Evolutionary conservation across 1,140 invertebrate genomes (phyloP), one percentile per base, ranked within the genome.

Genomic region (Euwallacea fornicatus): DNA sequence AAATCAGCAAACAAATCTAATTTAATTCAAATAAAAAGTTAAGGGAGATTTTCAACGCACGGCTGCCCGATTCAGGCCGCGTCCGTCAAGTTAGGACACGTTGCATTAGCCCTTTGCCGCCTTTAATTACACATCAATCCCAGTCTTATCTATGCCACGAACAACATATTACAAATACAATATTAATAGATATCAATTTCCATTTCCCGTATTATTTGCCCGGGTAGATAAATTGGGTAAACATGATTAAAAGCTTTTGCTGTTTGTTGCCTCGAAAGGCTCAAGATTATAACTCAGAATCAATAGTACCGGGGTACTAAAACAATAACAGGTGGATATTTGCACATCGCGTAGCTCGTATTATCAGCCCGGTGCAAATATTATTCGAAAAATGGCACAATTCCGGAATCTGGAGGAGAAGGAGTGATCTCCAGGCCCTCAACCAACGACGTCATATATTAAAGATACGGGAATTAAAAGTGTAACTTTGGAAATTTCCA

Each of bases 401-500:
- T 33, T 33, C 21, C 21, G 21, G 21, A 33, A 33, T 33, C 21
- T 33, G 21, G 21, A 33, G 21, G 1, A 33, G 21, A 33, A 4
- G 1, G 21, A 33, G 21, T 33, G 21, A 33, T 50, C 46, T 50
- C 55, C 9, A 58, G 6, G 55, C 21, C 55, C 55, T 16, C 13
- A 58, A 15, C 7, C 55, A 16, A 7, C 0, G 55, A 4, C 55
- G 21, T 33, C 55, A 21, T 58, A 58, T 66, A 66, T 66, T 66
- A 68, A 62, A 69, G 41, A 62, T 54, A 62, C 58, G 59, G 15
- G 54, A 69, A 69, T 69, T 69, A 69, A 69, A 69, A 68, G 56
- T 53, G 33, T 13, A 68, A 68, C 47, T 69, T 69, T 54, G 43
- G 55, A 56, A 69, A 62, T 61, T 69, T 62, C 59, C 50, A 69